Percentiles rank a stretch among this genome's conserved stretches.
These are phyloP conservation scores for Salminus brasiliensis DNA, from an alignment of 2,113 vertebrate species.

Conservation along the genomic window DNA sequence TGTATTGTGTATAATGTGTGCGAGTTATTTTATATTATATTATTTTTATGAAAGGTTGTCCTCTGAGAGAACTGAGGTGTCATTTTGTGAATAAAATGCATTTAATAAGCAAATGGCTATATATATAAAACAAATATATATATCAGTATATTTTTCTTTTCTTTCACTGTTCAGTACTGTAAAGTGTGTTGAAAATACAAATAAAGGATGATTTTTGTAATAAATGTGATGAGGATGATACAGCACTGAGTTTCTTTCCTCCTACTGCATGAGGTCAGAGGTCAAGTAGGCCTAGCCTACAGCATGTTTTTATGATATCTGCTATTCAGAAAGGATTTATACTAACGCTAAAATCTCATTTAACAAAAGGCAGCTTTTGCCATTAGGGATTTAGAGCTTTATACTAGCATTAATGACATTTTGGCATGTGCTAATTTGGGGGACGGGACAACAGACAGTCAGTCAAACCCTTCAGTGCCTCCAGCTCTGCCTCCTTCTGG, in stretches of 20 bases:
- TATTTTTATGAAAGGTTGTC: slow-evolving; percentile 84
- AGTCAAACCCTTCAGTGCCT: too few species aligned
- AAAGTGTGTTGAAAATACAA: slow-evolving; percentile 84
- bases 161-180: slow-evolving; percentile 85
- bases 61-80: slow-evolving; percentile 80
- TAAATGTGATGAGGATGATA: slow-evolving; percentile 56
- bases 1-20: slow-evolving; percentile 85
- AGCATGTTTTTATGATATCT: too few species aligned
- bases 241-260: not conserved
- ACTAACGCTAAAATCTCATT: too few species aligned
- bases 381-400: too few species aligned
- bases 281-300: too few species aligned
- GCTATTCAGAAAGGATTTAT: too few species aligned
- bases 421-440: too few species aligned
- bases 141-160: slow-evolving; percentile 84
- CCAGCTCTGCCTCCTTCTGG: too few species aligned
- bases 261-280: not conserved
- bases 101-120: slow-evolving; percentile 84
- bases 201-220: slow-evolving; percentile 82
- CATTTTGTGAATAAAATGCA: slow-evolving; percentile 84
- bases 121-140: slow-evolving; percentile 77
- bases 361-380: too few species aligned
- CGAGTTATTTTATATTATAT: slow-evolving; percentile 86
- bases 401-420: too few species aligned
- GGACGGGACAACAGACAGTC: too few species aligned